Conservation (phyloP, 2,113 vertebrate genomes). For the Pseudopodoces humilis region DNA sequence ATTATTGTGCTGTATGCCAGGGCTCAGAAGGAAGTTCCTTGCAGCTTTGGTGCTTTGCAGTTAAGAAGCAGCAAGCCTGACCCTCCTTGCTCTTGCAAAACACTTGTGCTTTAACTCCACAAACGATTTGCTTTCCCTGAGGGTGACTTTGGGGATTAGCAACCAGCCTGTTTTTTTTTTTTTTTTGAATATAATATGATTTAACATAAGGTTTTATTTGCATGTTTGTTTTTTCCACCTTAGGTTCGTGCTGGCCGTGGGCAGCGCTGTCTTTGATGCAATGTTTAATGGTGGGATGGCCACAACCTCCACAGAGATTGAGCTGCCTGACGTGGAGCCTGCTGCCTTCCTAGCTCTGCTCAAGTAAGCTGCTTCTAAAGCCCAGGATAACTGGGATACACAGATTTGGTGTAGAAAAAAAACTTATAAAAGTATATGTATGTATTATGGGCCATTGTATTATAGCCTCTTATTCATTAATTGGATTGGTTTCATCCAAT, state of each 20-base stretch:
- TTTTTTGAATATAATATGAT: neutral
- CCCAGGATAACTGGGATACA: neutral
- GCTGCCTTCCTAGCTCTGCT: constrained; percentile 93
- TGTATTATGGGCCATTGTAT: no score
- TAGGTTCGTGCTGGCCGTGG: constrained; percentile 95
- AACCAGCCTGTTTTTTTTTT: neutral
- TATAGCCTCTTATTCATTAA: neutral
- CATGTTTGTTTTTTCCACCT: neutral
- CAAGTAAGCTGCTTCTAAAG: constrained; percentile 79
- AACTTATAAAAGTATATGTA: neutral
- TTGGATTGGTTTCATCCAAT: neutral
- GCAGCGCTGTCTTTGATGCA: constrained; percentile 94
- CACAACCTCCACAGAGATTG: constrained; percentile 95
- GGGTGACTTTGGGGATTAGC: neutral
- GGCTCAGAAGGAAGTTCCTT: neutral
- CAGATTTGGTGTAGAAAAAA: neutral
- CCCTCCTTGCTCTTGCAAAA: constrained; percentile 28
- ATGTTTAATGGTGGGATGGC: constrained; percentile 99
- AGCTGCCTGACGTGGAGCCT: constrained; percentile 94
- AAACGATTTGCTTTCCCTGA: neutral
- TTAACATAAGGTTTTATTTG: neutral
- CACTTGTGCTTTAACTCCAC: neutral
- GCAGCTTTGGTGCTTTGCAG: neutral
- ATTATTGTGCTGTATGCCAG: neutral
- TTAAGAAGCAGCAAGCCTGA: neutral